Percentiles rank a stretch among this genome's conserved stretches.
Evolutionary conservation across 2,888 invertebrate genomes (phyloP).

Genomic region (Rhorus exstirpatorius): DNA sequence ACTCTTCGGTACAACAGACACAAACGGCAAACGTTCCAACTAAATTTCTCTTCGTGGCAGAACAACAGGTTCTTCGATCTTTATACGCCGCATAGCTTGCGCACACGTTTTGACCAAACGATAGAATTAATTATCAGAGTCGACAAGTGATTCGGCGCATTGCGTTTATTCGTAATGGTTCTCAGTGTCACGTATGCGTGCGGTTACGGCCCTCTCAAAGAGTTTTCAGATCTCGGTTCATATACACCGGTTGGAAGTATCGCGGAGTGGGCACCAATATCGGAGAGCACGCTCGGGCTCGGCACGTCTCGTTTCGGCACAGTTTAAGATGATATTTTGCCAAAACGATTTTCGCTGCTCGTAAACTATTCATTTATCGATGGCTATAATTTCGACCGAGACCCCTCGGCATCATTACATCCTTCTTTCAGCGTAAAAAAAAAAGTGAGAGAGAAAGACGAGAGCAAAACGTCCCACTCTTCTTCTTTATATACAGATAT

Average conservation of each 20-base stretch:
- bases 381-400: constrained; percentile 85
- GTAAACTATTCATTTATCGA: constrained; percentile 86
- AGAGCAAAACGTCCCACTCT: constrained; percentile 49
- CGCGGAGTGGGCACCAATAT: constrained; percentile 52
- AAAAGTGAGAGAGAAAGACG: constrained; percentile 21
- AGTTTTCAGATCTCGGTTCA: constrained; percentile 43
- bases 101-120: constrained; percentile 50
- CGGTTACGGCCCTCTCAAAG: constrained; percentile 56
- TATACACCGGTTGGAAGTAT: constrained; percentile 16
- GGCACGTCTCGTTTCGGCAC: constrained; percentile 74
- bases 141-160: constrained; percentile 41
- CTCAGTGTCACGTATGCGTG: constrained; percentile 65
- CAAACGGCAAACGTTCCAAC: background rate
- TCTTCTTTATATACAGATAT: constrained; percentile 37
- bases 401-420: constrained; percentile 84
- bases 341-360: constrained; percentile 85
- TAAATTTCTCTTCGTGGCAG: constrained; percentile 32
- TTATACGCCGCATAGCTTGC: background rate
- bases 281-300: constrained; percentile 66
- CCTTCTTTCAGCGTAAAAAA: constrained; percentile 44
- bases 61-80: constrained; percentile 56
- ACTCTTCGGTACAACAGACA: constrained; percentile 5
- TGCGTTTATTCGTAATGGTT: constrained; percentile 49
- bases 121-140: constrained; percentile 59
- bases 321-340: constrained; percentile 82